phyloP scores from a whole-genome alignment of 2,888 invertebrate genomes.

The Calliphora vomitoria region DNA sequence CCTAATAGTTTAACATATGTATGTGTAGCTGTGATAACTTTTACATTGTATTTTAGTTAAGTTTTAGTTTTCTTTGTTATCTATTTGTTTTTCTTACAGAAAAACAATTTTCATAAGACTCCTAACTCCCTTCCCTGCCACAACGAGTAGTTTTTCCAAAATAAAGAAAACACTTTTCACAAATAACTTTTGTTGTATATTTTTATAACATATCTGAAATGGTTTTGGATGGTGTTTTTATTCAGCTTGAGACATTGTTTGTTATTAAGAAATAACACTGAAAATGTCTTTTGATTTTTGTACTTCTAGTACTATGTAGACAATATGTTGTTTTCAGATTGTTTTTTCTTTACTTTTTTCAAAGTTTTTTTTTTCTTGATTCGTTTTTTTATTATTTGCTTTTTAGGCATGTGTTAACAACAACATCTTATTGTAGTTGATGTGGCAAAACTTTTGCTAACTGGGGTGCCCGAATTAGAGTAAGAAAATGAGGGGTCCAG shows the following conservation, averaged over 20 bases:
- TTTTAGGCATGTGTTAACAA: slow-evolving; percentile 26
- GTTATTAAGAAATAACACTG: slow-evolving; percentile 33
- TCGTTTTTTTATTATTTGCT: not conserved
- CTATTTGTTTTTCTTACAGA: not conserved
- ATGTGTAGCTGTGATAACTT: not conserved
- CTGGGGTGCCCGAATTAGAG: not conserved
- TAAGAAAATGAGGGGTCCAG: too few species aligned
- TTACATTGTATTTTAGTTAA: not conserved
- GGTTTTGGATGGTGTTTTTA: not conserved
- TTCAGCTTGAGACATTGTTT: slow-evolving; percentile 18
- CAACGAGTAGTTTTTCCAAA: slow-evolving; percentile 15
- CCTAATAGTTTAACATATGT: not conserved
- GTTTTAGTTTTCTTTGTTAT: not conserved
- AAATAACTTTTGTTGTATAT: not conserved
- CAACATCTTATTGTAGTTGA: not conserved
- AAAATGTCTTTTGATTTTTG: slow-evolving; percentile 44
- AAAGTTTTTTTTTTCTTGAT: not conserved
- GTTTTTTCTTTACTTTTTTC: not conserved
- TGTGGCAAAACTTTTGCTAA: not conserved
- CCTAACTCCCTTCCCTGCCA: not conserved
- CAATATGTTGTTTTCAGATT: slow-evolving; percentile 32
- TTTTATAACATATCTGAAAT: not conserved
- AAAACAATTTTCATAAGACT: slow-evolving; percentile 1
- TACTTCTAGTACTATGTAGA: not conserved
- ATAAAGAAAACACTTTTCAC: not conserved